Evolutionary conservation across 64 coral and sea anemone genomes (phyloP), one percentile per base, ranked within the genome.

Genomic region (Acropora yongei): DNA sequence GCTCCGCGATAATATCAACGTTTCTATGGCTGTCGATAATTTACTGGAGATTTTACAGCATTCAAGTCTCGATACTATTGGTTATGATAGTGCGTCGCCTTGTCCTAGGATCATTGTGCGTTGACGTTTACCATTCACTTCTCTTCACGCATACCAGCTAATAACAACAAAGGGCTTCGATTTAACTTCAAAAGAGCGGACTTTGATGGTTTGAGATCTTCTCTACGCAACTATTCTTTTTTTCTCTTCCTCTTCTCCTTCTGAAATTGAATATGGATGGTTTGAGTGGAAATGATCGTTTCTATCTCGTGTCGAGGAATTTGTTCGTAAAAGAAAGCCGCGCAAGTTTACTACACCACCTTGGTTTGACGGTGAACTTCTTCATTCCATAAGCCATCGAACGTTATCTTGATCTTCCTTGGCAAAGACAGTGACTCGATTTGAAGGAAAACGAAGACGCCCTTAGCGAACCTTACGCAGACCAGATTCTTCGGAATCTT

Each of bases 111-210:
- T 91, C 78, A 84, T 74, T 44, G 61, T 51, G 89, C 80, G 19
- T 14, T 91, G 63, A 91, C 78, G 8, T 91, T 83, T 68, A 80
- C 82, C 74, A 6, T 88, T 20, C 85, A 88, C 74, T 88, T 88
- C 53, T 72, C 85, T 41, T 51, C 68, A 74, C 6, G 71, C 71
- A 55, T 55, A 55, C 19, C 85, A 40, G 47, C 20, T 20, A 84
- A 48, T 50, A 75, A 88, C 44, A 89, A 77, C 80, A 83, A 55
- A 58, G 10, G 50, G 18, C 80, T 17, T n/a, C 42, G 1, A 30
- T 83, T 83, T 44, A 83, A 83, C 50, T 44, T 83, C 13, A 83
- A 83, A 16, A 57, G 42, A 83, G 80, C 80, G 46, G 45, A 83
- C 42, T 58, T 83, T 65, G 3, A 16, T 55, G 80, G 80, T 20